These are phyloP conservation scores for Calcarius ornatus DNA, from an alignment of 2,113 vertebrate genomes.

Conservation along the genomic window DNA sequence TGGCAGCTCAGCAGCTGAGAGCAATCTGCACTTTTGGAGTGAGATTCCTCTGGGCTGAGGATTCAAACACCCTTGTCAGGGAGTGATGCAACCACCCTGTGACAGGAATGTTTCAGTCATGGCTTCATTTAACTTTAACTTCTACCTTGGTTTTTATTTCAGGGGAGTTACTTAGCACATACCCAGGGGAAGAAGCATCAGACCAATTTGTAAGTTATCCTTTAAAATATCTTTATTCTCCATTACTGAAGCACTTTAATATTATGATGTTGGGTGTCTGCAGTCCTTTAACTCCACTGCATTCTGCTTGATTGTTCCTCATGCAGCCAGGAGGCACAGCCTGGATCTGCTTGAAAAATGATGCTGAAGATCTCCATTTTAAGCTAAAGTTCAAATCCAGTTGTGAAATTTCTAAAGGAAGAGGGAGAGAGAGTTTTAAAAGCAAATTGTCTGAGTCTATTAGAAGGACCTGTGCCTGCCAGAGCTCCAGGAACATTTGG, in stretches of 20 bases:
- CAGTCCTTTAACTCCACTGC: accelerated
- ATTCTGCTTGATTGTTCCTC: not conserved
- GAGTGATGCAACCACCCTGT: not conserved
- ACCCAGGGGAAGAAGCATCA: slow-evolving; percentile 99
- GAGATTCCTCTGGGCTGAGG: not conserved
- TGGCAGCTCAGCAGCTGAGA: not conserved
- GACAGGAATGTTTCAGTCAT: not conserved
- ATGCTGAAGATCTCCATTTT: accelerated
- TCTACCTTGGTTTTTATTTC: not conserved
- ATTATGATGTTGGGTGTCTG: accelerated
- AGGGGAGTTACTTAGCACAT: slow-evolving; percentile 97
- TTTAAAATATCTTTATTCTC: not conserved
- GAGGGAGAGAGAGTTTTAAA: not conserved
- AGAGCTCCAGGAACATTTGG: not conserved
- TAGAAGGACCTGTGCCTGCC: not conserved
- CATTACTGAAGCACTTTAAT: not conserved
- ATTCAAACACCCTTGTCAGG: not conserved
- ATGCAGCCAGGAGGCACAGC: not conserved
- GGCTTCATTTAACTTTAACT: not conserved
- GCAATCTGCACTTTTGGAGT: not conserved
- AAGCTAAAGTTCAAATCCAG: not conserved
- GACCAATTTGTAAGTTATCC: slow-evolving; percentile 90
- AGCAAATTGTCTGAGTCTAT: not conserved
- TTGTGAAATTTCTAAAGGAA: not conserved
- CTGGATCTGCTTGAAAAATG: not conserved